Evolutionary conservation across 2,113 vertebrate species (phyloP).

Genomic region (Bucco capensis): DNA sequence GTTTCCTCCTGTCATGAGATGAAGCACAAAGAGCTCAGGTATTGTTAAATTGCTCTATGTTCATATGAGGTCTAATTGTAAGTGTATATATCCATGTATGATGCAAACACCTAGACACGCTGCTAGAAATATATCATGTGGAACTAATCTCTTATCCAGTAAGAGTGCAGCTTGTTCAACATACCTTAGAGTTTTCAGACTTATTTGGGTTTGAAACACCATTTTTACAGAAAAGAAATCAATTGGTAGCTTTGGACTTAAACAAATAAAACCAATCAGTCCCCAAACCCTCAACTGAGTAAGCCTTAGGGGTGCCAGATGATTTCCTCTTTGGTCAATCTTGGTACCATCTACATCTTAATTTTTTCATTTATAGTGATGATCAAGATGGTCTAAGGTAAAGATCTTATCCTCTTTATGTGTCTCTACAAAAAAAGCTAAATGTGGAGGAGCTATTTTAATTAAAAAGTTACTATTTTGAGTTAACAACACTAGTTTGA

Average conservation of each 20-base stretch:
- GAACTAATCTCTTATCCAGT: not conserved
- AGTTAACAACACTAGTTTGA: not conserved
- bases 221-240: not conserved
- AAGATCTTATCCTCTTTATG: not conserved
- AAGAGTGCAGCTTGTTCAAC: not conserved
- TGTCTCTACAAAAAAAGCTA: not conserved
- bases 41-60: not conserved
- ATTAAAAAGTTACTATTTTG: not conserved
- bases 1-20: accelerated
- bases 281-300: not conserved
- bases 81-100: not conserved
- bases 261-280: not conserved
- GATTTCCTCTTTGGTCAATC: not conserved
- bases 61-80: not conserved
- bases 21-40: not conserved
- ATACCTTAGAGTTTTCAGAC: not conserved
- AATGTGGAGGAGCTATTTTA: not conserved
- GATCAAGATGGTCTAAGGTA: not conserved
- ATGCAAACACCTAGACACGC: not conserved
- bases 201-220: not conserved
- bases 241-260: not conserved
- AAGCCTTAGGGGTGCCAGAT: not conserved
- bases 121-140: not conserved
- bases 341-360: not conserved
- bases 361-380: not conserved